A percentile compares a stretch with the other conserved stretches of the same genome.
These are phyloP conservation scores for Aptenodytes patagonicus DNA, from an alignment of 2,113 vertebrate species.

Conservation along the genomic window DNA sequence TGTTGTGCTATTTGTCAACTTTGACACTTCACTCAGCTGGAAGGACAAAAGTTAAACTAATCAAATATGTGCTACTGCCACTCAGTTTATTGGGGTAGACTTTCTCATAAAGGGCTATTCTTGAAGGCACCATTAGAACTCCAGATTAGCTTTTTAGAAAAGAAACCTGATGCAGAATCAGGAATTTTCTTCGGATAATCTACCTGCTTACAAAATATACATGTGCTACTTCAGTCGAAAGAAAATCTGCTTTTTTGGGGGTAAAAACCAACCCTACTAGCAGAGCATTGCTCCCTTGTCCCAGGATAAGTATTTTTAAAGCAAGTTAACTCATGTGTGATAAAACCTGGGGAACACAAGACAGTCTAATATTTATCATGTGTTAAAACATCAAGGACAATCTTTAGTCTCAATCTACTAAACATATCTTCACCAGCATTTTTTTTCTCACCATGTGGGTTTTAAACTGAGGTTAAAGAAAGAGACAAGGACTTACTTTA, in stretches of 20 bases:
- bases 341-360: neutral
- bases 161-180: neutral
- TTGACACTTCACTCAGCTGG: neutral
- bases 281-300: neutral
- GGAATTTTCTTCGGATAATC: neutral
- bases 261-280: neutral
- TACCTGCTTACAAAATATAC: neutral
- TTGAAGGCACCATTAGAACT: neutral
- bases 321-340: neutral
- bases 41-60: neutral
- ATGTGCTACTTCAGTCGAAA: neutral
- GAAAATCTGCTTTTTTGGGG: neutral
- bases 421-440: neutral
- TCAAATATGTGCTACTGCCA: neutral
- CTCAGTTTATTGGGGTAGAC: neutral
- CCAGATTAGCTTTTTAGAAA: neutral
- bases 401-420: neutral
- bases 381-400: neutral
- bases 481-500: neutral
- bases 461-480: neutral
- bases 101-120: neutral
- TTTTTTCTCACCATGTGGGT: neutral
- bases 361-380: neutral
- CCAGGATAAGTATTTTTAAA: neutral
- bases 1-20: neutral